These are phyloP conservation scores for Lymantria dispar DNA, from an alignment of 2,888 invertebrate genomes.

Conservation along the genomic window DNA sequence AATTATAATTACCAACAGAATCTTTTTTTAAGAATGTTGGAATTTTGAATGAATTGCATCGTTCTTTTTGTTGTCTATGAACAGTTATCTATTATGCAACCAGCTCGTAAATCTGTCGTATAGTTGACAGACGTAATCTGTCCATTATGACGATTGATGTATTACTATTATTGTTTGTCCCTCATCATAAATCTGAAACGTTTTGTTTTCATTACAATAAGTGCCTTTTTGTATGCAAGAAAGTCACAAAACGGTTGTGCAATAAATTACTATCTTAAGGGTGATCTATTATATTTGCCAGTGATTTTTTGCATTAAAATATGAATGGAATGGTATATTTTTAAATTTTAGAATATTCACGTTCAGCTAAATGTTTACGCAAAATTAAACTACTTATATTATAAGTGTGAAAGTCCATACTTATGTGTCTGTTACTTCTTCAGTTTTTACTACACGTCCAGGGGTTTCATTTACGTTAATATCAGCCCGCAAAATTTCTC, in stretches of 20 bases:
- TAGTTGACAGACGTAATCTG: slow-evolving; percentile 65
- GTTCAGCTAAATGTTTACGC: too few relatives aligned
- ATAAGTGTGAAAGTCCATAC: too few relatives aligned
- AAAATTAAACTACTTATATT: too few relatives aligned
- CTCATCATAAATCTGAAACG: slow-evolving; percentile 56
- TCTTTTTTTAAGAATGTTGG: slow-evolving; percentile 18
- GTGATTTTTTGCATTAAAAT: too few relatives aligned
- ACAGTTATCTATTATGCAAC: slow-evolving; percentile 61
- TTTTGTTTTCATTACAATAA: slow-evolving; percentile 33
- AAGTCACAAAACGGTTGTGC: slow-evolving; percentile 21
- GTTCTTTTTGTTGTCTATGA: slow-evolving; percentile 14
- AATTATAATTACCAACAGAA: slow-evolving; percentile 21
- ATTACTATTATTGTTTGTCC: slow-evolving; percentile 68
- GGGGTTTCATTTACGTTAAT: too few relatives aligned
- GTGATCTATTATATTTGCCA: too few relatives aligned
- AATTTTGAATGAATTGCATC: slow-evolving; percentile 28
- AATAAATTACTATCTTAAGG: slow-evolving; percentile 22
- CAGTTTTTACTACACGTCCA: too few relatives aligned
- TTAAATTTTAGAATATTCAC: too few relatives aligned
- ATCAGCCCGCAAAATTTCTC: too few relatives aligned
- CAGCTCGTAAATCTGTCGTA: slow-evolving; percentile 68
- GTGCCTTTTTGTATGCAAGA: slow-evolving; percentile 21
- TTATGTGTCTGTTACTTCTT: too few relatives aligned
- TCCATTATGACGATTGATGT: slow-evolving; percentile 78
- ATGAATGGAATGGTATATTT: too few relatives aligned